A percentile compares a stretch with the other conserved stretches of the same genome.
Conservation (phyloP, 1,140 invertebrate species). For the Caenorhabditis remanei region DNA sequence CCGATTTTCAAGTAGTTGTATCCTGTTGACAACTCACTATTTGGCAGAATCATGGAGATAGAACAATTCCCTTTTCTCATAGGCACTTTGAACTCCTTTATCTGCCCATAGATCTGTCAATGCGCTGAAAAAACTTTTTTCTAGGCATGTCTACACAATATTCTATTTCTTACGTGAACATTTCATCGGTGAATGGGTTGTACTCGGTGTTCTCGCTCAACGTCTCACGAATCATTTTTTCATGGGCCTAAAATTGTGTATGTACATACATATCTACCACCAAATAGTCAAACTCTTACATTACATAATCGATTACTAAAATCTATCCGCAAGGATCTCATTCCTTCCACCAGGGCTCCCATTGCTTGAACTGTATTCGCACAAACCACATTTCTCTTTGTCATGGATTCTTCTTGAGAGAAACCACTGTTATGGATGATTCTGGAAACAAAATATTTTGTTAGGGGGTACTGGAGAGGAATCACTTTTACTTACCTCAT, state of each 20-base stretch:
- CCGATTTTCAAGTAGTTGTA: too few species aligned
- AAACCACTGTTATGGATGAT: slow-evolving; percentile 64
- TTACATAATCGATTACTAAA: slow-evolving; percentile 45
- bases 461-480: neutral
- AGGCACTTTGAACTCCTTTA: slow-evolving; percentile 57
- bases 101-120: slow-evolving; percentile 58
- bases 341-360: slow-evolving; percentile 58
- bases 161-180: slow-evolving; percentile 40
- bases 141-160: neutral
- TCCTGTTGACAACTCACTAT: slow-evolving; percentile 41
- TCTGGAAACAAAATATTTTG: slow-evolving; percentile 56
- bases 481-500: slow-evolving; percentile 83
- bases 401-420: slow-evolving; percentile 31
- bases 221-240: slow-evolving; percentile 38
- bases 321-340: slow-evolving; percentile 46
- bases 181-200: slow-evolving; percentile 22
- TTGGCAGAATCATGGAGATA: slow-evolving; percentile 59
- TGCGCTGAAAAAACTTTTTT: slow-evolving; percentile 44
- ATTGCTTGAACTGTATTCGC: slow-evolving; percentile 59
- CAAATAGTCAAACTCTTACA: slow-evolving; percentile 3
- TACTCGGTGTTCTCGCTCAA: slow-evolving; percentile 42
- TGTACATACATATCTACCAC: too few species aligned
- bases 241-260: slow-evolving; percentile 46
- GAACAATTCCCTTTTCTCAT: slow-evolving; percentile 45
- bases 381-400: slow-evolving; percentile 56